A percentile compares a stretch with the other conserved stretches of the same genome.
phyloP scores from a whole-genome alignment of 2,113 vertebrate genomes.

The Sapayoa aenigma region DNA sequence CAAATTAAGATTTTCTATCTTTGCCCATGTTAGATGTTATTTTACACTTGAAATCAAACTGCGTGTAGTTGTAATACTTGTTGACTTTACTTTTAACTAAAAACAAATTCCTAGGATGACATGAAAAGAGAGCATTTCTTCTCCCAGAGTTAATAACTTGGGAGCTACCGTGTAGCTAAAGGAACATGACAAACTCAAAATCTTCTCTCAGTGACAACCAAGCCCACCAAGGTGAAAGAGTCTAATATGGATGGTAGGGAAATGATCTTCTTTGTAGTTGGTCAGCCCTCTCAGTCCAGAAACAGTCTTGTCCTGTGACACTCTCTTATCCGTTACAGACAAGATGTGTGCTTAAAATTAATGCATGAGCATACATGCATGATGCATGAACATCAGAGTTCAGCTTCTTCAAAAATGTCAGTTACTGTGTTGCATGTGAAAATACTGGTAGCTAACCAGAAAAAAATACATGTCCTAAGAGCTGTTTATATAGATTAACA shows the following conservation, averaged over 20 bases:
- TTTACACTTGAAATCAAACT: not conserved
- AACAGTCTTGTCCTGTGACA: not conserved
- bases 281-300: not conserved
- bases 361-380: rapidly evolving
- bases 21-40: not conserved
- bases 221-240: not conserved
- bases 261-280: not conserved
- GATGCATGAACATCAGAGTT: not conserved
- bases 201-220: not conserved
- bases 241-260: not conserved
- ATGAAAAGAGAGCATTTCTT: too few relatives aligned
- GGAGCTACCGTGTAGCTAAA: not conserved
- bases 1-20: not conserved
- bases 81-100: not conserved
- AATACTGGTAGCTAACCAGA: not conserved
- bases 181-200: not conserved
- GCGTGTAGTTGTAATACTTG: not conserved
- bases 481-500: not conserved
- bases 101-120: not conserved
- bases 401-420: not conserved
- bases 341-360: not conserved
- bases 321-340: not conserved
- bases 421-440: not conserved
- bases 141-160: not conserved
- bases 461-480: not conserved